phyloP scores from a whole-genome alignment of 2,888 invertebrate genomes.

The Dioctria linearis region DNA sequence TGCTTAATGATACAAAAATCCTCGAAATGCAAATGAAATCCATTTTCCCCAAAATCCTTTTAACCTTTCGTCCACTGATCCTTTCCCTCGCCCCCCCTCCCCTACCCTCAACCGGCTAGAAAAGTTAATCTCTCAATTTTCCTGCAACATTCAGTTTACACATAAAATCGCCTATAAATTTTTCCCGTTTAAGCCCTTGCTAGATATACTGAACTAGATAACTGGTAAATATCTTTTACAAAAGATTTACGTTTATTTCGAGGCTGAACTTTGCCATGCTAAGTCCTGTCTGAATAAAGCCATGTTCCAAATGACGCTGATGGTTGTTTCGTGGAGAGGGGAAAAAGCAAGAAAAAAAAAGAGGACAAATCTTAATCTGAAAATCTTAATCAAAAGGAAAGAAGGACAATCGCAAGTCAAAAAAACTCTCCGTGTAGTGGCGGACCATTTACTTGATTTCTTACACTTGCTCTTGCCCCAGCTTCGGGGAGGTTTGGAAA shows the following conservation, averaged over 20 bases:
- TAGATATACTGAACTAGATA: constrained; percentile 17
- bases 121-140: constrained; percentile 44
- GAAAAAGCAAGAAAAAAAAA: background rate
- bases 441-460: constrained; percentile 19
- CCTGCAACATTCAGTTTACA: constrained; percentile 21
- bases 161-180: constrained; percentile 44
- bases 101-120: background rate
- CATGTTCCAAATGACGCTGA: constrained; percentile 29
- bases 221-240: constrained; percentile 13
- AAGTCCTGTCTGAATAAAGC: constrained; percentile 14
- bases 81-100: background rate
- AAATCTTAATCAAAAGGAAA: background rate
- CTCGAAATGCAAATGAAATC: background rate
- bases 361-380: constrained; percentile 39
- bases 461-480: constrained; percentile 20
- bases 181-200: constrained; percentile 16
- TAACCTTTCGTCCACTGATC: background rate
- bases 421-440: constrained; percentile 11
- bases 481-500: background rate
- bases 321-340: background rate
- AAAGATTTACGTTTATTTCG: constrained; percentile 48
- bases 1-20: too few relatives aligned
- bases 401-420: constrained; percentile 13
- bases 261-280: constrained; percentile 19
- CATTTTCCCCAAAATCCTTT: background rate